These are phyloP conservation scores for Elysia crispata DNA, from an alignment of 2,888 invertebrate species.

Conservation along the genomic window DNA sequence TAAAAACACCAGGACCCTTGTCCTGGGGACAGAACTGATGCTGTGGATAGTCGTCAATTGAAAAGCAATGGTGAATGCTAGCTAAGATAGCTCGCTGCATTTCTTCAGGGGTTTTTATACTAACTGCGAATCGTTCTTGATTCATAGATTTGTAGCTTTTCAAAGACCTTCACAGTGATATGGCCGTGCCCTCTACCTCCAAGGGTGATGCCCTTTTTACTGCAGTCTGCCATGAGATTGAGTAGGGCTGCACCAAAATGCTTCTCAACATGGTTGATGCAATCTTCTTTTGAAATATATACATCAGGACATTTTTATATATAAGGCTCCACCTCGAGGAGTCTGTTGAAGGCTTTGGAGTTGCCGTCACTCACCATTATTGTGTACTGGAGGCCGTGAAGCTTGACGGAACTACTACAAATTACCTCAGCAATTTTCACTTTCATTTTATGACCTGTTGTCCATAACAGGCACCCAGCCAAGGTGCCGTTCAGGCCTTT, in stretches of 20 bases:
- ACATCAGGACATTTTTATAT: too few relatives aligned
- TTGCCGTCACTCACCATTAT: too few relatives aligned
- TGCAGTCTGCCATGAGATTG: constrained; percentile 33
- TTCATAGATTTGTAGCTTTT: constrained; percentile 27
- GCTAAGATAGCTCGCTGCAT: constrained; percentile 36
- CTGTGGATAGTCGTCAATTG: constrained; percentile 18
- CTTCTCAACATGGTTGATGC: constrained; percentile 33
- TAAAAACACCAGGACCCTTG: too few relatives aligned
- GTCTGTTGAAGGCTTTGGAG: too few relatives aligned
- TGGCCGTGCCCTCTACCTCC: constrained; percentile 30
- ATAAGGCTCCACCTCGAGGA: too few relatives aligned
- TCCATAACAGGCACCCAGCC: too few relatives aligned
- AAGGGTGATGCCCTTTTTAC: constrained; percentile 20
- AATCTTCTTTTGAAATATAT: too few relatives aligned
- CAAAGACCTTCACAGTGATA: constrained; percentile 23
- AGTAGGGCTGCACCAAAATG: constrained; percentile 35
- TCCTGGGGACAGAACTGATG: constrained; percentile 37
- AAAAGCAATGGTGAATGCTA: constrained; percentile 10
- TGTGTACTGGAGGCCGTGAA: too few relatives aligned
- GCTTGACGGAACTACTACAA: too few relatives aligned
- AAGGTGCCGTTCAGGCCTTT: too few relatives aligned
- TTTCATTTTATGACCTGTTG: too few relatives aligned
- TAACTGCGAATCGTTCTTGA: constrained; percentile 11
- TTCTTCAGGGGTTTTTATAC: constrained; percentile 29
- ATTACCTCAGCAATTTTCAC: too few relatives aligned